phyloP scores from a whole-genome alignment of 2,113 vertebrate species.

The Cinclus cinclus region DNA sequence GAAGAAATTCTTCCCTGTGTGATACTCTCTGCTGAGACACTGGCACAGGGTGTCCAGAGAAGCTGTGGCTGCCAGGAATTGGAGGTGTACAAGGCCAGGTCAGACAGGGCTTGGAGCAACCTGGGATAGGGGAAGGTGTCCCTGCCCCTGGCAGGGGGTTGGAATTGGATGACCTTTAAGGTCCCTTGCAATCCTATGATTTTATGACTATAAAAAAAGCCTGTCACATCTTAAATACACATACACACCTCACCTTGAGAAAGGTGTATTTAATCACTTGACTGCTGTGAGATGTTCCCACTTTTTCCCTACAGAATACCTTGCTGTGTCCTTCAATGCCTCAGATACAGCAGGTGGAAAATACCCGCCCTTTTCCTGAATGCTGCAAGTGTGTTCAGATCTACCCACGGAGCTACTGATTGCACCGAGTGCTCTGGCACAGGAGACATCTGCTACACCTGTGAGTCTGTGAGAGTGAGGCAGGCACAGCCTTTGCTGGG shows the following conservation, averaged over 20 bases:
- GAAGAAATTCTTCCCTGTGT: neutral
- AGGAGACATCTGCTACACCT: neutral
- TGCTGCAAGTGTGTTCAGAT: neutral
- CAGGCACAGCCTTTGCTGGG: neutral
- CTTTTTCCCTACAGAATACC: neutral
- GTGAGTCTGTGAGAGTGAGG: neutral
- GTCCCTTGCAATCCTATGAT: rapidly evolving
- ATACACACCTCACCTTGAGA: neutral
- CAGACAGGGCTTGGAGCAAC: neutral
- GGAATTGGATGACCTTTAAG: neutral
- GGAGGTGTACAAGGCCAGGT: neutral
- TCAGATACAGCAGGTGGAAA: neutral
- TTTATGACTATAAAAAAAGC: neutral
- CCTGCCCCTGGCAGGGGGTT: neutral
- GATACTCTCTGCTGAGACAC: neutral
- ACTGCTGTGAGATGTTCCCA: neutral
- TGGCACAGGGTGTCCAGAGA: neutral
- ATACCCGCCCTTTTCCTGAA: neutral
- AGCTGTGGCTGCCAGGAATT: neutral
- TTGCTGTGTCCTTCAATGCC: neutral
- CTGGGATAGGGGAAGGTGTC: neutral
- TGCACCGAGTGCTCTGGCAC: neutral
- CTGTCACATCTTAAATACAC: neutral
- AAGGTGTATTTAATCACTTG: neutral
- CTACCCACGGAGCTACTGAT: neutral